Base-by-base conservation (phyloP, 2,888 invertebrate genomes). In the Melanargia galathea region DNA sequence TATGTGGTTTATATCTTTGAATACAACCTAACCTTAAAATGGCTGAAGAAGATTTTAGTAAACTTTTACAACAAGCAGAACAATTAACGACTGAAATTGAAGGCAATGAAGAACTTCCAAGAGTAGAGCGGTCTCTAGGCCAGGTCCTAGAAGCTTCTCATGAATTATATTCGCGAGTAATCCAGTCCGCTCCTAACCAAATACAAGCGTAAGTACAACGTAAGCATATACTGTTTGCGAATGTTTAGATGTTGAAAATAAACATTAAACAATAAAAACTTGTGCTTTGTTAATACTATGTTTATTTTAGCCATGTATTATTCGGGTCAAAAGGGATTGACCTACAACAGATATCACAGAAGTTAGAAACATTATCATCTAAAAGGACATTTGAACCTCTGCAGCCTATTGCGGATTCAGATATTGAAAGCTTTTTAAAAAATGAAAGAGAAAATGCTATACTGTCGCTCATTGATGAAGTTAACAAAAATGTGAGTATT, bases 381-480 rank as follows among this genome's bases (percentile, higher is more conserved):
- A 94, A 97, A 66, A 93, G 95, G 60, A 96, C 96, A n/a, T 96
- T 97, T 75, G 96, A 97, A 81, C 96, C 98, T 0, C 90, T 98
- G 22, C 97, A 98, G 86, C 97, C 98, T 0, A 95, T 97, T 56
- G 95, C 96, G 40, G 98, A 98, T 78, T 96, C 97, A 18, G 98
- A 98, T 83, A 95, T 99, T 70, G 95, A 96, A 71, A 96, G 96
- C 74, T 98, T 96, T 82, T 87, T 99, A 18, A 95, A 96, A 81
- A 98, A 98, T 92, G 98, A 99, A 88, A 94, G 97, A 67, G 97
- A 98, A 89, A 98, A 98, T 93, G 97, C 97, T 0, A 96, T 99
- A 75, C 87, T 98, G 16, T 95, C 97, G 4, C 94, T 97, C 2
- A 97, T 98, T 75, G 98, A 98, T 83, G 96, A 97, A 80, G 96